Evolutionary conservation across 1,140 invertebrate genomes (phyloP).

Genomic region (Eciton burchellii): DNA sequence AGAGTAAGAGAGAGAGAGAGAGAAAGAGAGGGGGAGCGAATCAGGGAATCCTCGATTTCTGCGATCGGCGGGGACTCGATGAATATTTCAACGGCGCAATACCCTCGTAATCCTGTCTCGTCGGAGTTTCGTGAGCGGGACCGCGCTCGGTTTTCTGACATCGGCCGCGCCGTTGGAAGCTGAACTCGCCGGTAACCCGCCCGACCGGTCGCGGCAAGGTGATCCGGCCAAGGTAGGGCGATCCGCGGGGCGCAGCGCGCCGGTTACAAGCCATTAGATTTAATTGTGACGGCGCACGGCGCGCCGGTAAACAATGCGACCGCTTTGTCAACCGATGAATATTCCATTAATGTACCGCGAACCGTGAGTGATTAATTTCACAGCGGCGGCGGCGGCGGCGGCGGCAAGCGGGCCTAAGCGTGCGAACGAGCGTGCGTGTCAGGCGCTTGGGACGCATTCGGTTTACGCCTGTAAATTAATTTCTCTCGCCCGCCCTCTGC

Average conservation of each 20-base stretch:
- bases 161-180: background rate
- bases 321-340: slow-evolving; percentile 50
- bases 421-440: slow-evolving; percentile 30
- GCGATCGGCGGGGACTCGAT: background rate
- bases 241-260: background rate
- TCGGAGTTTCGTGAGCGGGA: background rate
- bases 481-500: slow-evolving; percentile 14
- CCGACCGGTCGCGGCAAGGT: slow-evolving; percentile 36
- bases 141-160: background rate
- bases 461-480: slow-evolving; percentile 30
- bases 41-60: background rate
- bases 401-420: slow-evolving; percentile 40
- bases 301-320: slow-evolving; percentile 47
- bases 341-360: slow-evolving; percentile 55
- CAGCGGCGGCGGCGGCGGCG: slow-evolving; percentile 18
- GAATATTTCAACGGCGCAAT: background rate
- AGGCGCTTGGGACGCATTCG: slow-evolving; percentile 22
- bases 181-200: slow-evolving; percentile 13
- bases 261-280: slow-evolving; percentile 55
- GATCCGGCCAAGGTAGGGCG: slow-evolving; percentile 36
- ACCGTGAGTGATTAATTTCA: slow-evolving; percentile 56
- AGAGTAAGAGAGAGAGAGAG: too few relatives aligned
- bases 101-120: background rate
- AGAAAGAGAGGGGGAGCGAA: too few relatives aligned
- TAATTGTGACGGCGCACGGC: slow-evolving; percentile 44